Conservation (phyloP, 2,113 vertebrate genomes). For the Seriola dumerili region DNA sequence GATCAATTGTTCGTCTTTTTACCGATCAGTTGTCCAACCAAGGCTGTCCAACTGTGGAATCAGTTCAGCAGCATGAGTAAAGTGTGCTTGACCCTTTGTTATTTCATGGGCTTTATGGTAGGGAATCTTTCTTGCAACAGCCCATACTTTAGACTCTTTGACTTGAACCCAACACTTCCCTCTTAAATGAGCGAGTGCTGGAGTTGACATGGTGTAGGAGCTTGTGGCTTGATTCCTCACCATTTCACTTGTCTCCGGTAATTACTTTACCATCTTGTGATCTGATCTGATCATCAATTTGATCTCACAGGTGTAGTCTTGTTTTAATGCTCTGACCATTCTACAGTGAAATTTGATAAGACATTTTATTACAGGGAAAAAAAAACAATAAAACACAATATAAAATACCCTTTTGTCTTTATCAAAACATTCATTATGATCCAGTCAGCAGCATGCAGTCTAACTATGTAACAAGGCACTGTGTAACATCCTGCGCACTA, state of each 20-base stretch:
- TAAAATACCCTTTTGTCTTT: background rate
- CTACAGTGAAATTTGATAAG: background rate
- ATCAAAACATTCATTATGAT: background rate
- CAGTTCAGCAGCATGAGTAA: background rate
- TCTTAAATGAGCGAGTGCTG: background rate
- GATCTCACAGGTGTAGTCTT: background rate
- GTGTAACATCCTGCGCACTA: background rate
- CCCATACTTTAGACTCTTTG: background rate
- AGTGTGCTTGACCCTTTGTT: background rate
- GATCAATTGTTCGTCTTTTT: background rate
- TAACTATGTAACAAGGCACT: background rate
- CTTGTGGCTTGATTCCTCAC: background rate
- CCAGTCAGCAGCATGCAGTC: background rate
- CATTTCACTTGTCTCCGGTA: background rate
- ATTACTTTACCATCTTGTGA: background rate
- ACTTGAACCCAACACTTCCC: background rate
- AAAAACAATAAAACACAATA: background rate
- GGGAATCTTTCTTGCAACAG: background rate
- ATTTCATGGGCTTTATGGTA: background rate
- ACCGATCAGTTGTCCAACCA: background rate
- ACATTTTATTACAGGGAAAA: background rate
- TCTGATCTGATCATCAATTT: background rate
- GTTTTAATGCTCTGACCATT: background rate
- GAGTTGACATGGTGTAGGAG: background rate
- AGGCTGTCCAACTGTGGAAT: background rate